Evolutionary conservation across 1,140 invertebrate genomes (phyloP), one percentile per base, ranked within the genome.

Genomic region (Drosophila sp.): DNA sequence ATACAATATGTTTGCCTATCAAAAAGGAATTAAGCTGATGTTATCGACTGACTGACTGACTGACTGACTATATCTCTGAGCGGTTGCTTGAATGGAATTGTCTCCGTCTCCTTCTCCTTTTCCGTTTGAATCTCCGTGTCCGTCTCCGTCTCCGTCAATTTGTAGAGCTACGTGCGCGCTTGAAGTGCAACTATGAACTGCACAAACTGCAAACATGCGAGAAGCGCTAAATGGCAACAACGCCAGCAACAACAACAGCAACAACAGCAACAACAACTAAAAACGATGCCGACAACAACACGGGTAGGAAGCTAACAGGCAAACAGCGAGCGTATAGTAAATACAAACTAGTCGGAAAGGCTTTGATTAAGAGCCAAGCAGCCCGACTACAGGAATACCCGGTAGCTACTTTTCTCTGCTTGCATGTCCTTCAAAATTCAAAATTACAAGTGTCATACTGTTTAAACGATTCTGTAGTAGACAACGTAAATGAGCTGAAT

Each of bases 181-280:
- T 58, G 64, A 82, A 87, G 71, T 82, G 79, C 79, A 87, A 82
- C 87, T 89, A 74, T 61, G 81, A 87, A 87, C 83, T 89, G 81
- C 78, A 72, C 46, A 72, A 61, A 66, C 40, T 64, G 72, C 67
- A 71, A 57, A 65, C 50, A 76, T 36, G 74, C 58, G 70, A 77
- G 76, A 79, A 76, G 76, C 76, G 80, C 71, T 48, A 70, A 82
- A 72, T 66, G 43, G 63, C 45, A 77, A 70, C 56, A 75, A 57
- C 27, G 41, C n/a, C n/a, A n/a, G n/a, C 45, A 61, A 41, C 53
- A 46, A 56, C 53, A 43, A 43, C n/a, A n/a, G n/a, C n/a, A n/a
- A 63, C 46, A 74, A 62, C 51, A 67, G 50, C 27, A 56, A 14
- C 46, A 62, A 40, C 48, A 38, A 62, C 56, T 43, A 43, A 36